A percentile compares a stretch with the other conserved stretches of the same genome.
phyloP scores from a whole-genome alignment of 2,113 vertebrate species.

The Rhizomys pruinosus region DNA sequence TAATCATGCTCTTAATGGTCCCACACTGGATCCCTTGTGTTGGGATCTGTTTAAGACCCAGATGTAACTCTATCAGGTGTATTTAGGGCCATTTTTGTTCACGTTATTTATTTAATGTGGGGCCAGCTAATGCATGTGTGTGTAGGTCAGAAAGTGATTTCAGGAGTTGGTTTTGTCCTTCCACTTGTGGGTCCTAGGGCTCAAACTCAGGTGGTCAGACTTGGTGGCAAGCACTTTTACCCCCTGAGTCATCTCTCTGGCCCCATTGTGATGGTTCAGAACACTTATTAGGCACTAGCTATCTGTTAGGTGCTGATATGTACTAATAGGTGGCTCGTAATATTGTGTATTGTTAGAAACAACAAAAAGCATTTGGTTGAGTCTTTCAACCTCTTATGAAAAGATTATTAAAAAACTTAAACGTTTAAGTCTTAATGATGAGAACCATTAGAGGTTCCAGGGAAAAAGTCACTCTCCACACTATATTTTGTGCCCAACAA shows the following conservation, averaged over 20 bases:
- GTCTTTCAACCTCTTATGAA: not conserved
- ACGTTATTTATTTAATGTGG: not conserved
- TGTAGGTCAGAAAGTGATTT: not conserved
- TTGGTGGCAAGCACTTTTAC: not conserved
- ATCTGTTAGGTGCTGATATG: not conserved
- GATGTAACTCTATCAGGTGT: not conserved
- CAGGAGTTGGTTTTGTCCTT: not conserved
- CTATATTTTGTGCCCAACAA: not conserved
- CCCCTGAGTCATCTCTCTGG: not conserved
- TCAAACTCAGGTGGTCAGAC: not conserved
- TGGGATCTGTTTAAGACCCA: constrained; percentile 6
- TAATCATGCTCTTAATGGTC: not conserved
- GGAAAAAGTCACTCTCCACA: not conserved
- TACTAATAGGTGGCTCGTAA: not conserved
- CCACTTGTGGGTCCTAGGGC: no score
- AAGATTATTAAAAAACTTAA: constrained; percentile 22
- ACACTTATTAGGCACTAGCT: not conserved
- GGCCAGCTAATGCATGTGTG: not conserved
- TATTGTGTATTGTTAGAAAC: constrained; percentile 19
- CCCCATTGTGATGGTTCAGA: constrained; percentile 53
- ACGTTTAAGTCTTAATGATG: not conserved
- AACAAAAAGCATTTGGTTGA: constrained; percentile 41
- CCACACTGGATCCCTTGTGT: not conserved
- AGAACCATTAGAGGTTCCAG: not conserved
- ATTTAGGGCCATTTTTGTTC: constrained; percentile 50